phyloP scores from a whole-genome alignment of 2,113 vertebrate species.

The Catagonus wagneri region DNA sequence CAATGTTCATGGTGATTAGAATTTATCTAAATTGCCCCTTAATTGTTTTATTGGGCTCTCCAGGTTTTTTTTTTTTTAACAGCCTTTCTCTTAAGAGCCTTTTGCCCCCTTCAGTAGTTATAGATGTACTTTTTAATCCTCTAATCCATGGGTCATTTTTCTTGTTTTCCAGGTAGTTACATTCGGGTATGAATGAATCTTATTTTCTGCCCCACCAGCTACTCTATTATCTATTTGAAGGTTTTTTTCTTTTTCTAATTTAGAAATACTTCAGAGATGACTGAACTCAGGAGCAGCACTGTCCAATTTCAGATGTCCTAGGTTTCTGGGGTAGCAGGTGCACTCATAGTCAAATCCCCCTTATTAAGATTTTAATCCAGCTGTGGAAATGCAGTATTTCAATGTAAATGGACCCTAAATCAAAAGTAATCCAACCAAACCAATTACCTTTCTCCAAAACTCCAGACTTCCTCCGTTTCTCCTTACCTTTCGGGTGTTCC shows the following conservation, averaged over 20 bases:
- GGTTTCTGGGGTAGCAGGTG: not conserved
- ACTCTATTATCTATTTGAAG: constrained; percentile 6
- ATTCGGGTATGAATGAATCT: constrained; percentile 24
- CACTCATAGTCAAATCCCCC: not conserved
- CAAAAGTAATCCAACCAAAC: not conserved
- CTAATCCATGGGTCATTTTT: constrained; percentile 34
- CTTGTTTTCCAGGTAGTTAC: not conserved
- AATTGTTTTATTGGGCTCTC: not conserved
- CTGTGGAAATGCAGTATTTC: not conserved
- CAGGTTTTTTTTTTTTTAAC: not conserved
- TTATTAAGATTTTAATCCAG: not conserved
- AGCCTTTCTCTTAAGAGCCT: not conserved
- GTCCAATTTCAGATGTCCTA: not conserved
- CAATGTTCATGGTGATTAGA: not conserved
- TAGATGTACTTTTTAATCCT: constrained; percentile 1
- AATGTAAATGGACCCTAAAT: not conserved
- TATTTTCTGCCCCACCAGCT: constrained; percentile 40
- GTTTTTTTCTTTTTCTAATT: not conserved
- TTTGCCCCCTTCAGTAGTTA: not conserved
- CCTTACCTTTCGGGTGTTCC: not conserved
- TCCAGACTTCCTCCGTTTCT: not conserved
- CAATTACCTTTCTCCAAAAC: not conserved
- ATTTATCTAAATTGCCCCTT: not conserved
- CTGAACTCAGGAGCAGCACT: not conserved
- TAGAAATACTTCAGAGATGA: constrained; percentile 46